A percentile compares a stretch with the other conserved stretches of the same genome.
phyloP scores from a whole-genome alignment of 2,888 invertebrate genomes.

The Yponomeuta malinellus region DNA sequence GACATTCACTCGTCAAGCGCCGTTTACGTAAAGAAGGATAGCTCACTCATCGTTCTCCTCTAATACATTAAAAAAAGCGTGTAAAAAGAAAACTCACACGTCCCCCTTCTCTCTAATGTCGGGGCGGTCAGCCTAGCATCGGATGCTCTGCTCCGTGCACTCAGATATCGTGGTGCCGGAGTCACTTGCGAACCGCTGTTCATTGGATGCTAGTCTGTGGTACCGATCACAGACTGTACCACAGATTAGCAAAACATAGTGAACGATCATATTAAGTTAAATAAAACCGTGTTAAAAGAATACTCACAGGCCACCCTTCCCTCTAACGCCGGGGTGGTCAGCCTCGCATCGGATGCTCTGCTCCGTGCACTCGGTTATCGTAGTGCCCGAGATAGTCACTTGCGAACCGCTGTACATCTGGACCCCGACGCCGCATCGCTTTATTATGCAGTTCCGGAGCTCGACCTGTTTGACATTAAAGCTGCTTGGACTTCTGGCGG shows the following conservation, averaged over 20 bases:
- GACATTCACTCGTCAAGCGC: too few species aligned
- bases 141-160: constrained; percentile 53
- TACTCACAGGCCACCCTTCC: not conserved
- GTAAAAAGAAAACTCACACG: not conserved
- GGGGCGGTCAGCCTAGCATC: constrained; percentile 46
- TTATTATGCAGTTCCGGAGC: constrained; percentile 50
- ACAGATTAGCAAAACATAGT: too few species aligned
- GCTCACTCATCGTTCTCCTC: too few species aligned
- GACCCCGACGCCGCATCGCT: constrained; percentile 63
- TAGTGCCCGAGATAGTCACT: constrained; percentile 41
- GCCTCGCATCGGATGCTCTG: constrained; percentile 58
- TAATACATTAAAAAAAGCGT: too few species aligned
- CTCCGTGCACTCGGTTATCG: constrained; percentile 43
- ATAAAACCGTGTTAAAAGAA: too few species aligned
- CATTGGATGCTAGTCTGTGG: constrained; percentile 48
- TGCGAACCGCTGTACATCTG: constrained; percentile 58
- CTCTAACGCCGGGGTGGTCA: constrained; percentile 25
- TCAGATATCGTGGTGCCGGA: constrained; percentile 33
- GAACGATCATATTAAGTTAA: too few species aligned
- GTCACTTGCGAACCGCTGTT: constrained; percentile 49
- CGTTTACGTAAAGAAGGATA: too few species aligned
- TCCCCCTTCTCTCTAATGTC: constrained; percentile 15
- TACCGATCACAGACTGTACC: too few species aligned
- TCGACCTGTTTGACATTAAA: constrained; percentile 40
- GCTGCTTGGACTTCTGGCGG: not conserved